These are phyloP conservation scores for Gobionotothen gibberifrons DNA, from an alignment of 2,797 vertebrate species.

Conservation along the genomic window DNA sequence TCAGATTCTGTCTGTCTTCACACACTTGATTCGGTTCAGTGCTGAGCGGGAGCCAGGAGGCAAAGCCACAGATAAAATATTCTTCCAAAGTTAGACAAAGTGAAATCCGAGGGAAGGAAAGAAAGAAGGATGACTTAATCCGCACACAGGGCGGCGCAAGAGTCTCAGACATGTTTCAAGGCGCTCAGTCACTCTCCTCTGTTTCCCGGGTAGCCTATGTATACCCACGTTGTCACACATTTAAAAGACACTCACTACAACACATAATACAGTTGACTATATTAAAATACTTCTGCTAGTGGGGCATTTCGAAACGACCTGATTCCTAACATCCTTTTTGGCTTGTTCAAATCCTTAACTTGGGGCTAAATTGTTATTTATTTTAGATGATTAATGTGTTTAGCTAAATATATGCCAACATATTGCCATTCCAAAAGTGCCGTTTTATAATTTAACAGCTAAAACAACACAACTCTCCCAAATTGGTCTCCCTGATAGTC, in stretches of 20 bases:
- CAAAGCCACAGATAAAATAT: conserved; percentile 8
- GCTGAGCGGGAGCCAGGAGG: conserved; percentile 8
- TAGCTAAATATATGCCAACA: neutral
- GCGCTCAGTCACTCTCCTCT: neutral
- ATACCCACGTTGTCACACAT: neutral
- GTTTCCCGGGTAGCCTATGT: neutral
- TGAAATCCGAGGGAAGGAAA: neutral
- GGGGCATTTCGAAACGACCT: neutral
- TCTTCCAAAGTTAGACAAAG: conserved; percentile 3
- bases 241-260: neutral
- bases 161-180: conserved; percentile 21
- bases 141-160: conserved; percentile 53
- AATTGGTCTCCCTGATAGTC: neutral
- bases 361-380: neutral
- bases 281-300: neutral
- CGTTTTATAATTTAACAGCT: neutral
- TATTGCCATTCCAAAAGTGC: neutral
- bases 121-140: neutral
- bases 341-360: neutral
- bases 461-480: neutral
- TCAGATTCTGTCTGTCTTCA: conserved; percentile 14
- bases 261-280: neutral
- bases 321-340: neutral
- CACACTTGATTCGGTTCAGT: conserved; percentile 16
- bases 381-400: neutral